Percentiles rank a stretch among this genome's conserved stretches.
Conservation (phyloP, 92 coral and sea anemone species). For the Diadumene lineata region DNA sequence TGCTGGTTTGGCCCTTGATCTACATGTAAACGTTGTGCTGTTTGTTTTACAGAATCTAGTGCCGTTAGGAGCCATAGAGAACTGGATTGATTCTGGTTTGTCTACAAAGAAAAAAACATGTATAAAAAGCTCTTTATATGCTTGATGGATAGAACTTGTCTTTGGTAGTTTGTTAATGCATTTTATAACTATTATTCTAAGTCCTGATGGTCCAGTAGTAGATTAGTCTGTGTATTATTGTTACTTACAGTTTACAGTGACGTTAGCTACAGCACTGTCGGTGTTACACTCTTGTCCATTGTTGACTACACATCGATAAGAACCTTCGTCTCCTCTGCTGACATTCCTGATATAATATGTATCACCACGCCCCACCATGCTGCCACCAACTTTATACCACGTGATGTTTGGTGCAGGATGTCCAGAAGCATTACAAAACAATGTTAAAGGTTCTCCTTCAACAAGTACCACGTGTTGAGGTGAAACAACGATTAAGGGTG, state of each 20-base stretch:
- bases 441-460: not conserved
- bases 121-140: too few relatives aligned
- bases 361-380: not conserved
- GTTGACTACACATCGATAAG: slow-evolving; percentile 29
- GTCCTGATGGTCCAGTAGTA: too few relatives aligned
- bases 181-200: too few relatives aligned
- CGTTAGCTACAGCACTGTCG: not conserved
- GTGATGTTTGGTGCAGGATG: slow-evolving; percentile 26
- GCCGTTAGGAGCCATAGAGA: not conserved
- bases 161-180: too few relatives aligned
- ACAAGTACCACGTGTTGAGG: not conserved
- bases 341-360: not conserved
- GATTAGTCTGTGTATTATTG: too few relatives aligned
- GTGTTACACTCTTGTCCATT: slow-evolving; percentile 35
- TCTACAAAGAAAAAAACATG: not conserved
- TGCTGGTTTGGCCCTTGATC: slow-evolving; percentile 27
- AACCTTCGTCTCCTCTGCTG: not conserved
- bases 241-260: not conserved
- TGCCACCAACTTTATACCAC: slow-evolving; percentile 1
- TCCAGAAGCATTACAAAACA: slow-evolving; percentile 8
- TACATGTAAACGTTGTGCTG: slow-evolving; percentile 31
- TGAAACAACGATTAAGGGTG: not conserved
- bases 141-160: too few relatives aligned
- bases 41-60: slow-evolving; percentile 10
- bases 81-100: not conserved